Percentiles rank a stretch among this genome's conserved stretches.
Evolutionary conservation across 2,113 vertebrate genomes (phyloP).

Genomic region (Phrynosoma blainvillii): DNA sequence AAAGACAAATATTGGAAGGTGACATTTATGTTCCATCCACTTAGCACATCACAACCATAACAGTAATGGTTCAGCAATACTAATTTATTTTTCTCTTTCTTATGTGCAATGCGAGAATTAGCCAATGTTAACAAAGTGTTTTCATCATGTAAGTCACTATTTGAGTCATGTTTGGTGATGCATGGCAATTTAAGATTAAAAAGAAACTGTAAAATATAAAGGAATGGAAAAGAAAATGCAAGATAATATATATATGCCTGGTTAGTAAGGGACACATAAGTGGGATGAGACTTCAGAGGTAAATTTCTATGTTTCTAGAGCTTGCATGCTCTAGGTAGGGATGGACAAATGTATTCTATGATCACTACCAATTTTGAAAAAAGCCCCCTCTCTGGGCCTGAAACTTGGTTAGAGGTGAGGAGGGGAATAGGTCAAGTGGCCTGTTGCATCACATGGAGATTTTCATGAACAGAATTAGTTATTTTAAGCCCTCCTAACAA

Average conservation of each 20-base stretch:
- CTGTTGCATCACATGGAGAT: too few relatives aligned
- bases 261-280: not conserved
- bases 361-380: too few relatives aligned
- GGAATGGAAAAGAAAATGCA: not conserved
- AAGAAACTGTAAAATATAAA: not conserved
- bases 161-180: not conserved
- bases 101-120: constrained; percentile 14
- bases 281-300: not conserved
- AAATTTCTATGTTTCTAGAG: not conserved
- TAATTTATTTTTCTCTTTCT: constrained; percentile 5
- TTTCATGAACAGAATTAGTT: too few relatives aligned
- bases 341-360: too few relatives aligned
- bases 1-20: constrained; percentile 22
- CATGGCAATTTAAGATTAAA: not conserved
- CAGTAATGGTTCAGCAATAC: constrained; percentile 12
- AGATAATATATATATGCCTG: too few relatives aligned
- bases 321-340: not conserved
- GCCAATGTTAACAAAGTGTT: not conserved
- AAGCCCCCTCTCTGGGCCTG: too few relatives aligned
- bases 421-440: too few relatives aligned
- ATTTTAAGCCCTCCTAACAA: too few relatives aligned
- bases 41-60: constrained; percentile 20
- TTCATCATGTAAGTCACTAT: not conserved
- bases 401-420: too few relatives aligned
- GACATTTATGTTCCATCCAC: constrained; percentile 32